phyloP scores from a whole-genome alignment of 2,888 invertebrate genomes.

The Dynastes grantii region DNA sequence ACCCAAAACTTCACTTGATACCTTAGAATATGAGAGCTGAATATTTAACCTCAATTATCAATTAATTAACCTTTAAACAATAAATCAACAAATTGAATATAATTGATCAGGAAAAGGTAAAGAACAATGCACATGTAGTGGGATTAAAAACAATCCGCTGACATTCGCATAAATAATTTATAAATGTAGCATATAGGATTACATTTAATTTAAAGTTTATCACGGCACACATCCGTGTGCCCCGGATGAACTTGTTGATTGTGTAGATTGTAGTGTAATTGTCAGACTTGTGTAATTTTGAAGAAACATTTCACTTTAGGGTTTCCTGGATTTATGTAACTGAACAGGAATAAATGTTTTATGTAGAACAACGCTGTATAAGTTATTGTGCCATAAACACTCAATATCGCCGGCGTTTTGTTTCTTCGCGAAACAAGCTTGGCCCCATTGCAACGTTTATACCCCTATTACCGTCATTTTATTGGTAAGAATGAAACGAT shows the following conservation, averaged over 20 bases:
- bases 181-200: no score
- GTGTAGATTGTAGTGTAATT: background rate
- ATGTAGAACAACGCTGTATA: constrained; percentile 45
- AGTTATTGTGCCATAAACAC: constrained; percentile 45
- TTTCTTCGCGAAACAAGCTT: constrained; percentile 38
- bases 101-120: no score
- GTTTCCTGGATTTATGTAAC: constrained; percentile 39
- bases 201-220: no score
- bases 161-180: no score
- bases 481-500: constrained; percentile 37
- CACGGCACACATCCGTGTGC: no score
- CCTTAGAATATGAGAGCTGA: no score
- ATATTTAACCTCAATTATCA: no score
- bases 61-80: no score
- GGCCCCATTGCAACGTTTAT: constrained; percentile 31
- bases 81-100: no score
- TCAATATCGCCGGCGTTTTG: constrained; percentile 43
- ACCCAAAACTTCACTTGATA: no score
- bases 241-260: background rate
- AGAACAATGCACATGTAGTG: no score
- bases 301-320: constrained; percentile 39
- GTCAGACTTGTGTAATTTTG: constrained; percentile 9
- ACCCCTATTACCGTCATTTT: constrained; percentile 31
- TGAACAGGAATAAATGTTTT: constrained; percentile 40
- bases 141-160: no score